Conservation (phyloP, 2,113 vertebrate genomes). For the Semnopithecus entellus region DNA sequence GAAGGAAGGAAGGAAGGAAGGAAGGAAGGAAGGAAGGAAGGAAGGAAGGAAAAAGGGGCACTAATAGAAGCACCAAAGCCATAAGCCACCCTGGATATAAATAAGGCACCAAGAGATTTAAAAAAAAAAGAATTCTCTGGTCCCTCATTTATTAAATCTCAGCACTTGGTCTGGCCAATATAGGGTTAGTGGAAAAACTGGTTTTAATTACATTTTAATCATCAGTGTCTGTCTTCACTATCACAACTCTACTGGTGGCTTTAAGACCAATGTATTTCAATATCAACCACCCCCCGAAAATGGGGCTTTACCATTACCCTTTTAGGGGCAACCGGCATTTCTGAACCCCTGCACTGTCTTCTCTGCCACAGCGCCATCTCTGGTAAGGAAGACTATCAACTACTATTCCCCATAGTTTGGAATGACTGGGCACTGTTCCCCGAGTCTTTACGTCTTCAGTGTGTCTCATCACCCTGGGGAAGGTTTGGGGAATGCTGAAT, state of each 20-base stretch:
- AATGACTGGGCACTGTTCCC: conserved; percentile 45
- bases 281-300: conserved; percentile 36
- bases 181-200: conserved; percentile 58
- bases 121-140: background rate
- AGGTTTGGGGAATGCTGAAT: background rate
- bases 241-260: conserved; percentile 37
- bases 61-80: background rate
- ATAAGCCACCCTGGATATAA: conserved; percentile 51
- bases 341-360: background rate
- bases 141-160: conserved; percentile 33
- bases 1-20: rapidly evolving
- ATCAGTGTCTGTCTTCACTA: conserved; percentile 60
- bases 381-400: conserved; percentile 51
- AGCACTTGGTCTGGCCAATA: conserved; percentile 7
- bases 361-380: background rate
- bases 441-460: conserved; percentile 36
- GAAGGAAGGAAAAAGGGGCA: rapidly evolving
- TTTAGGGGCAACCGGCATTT: conserved; percentile 45
- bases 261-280: conserved; percentile 18
- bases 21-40: no score
- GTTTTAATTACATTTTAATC: conserved; percentile 78
- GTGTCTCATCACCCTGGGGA: conserved; percentile 56
- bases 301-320: background rate
- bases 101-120: background rate
- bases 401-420: conserved; percentile 28